These are phyloP conservation scores for Lepus timidus DNA, from an alignment of 2,113 vertebrate species.

Conservation along the genomic window DNA sequence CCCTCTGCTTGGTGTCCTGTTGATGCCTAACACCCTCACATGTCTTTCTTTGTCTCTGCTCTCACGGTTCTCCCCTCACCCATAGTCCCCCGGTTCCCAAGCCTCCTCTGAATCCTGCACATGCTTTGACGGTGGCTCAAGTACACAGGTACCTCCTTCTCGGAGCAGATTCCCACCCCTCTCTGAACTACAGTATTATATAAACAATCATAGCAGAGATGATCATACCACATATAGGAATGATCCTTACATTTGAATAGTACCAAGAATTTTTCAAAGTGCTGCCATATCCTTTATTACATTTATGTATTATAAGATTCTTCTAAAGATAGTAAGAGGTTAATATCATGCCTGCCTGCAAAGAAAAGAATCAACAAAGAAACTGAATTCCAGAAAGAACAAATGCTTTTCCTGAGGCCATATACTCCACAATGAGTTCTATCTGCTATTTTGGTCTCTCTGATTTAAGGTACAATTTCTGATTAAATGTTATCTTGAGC, in stretches of 20 bases:
- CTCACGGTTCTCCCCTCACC: not conserved
- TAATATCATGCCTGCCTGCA: slow-evolving; percentile 10
- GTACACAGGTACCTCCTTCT: slow-evolving; percentile 4
- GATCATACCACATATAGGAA: not conserved
- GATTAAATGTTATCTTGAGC: not conserved
- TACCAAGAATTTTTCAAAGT: not conserved
- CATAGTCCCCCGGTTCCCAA: not conserved
- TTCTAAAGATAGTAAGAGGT: not conserved
- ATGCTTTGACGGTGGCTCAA: not conserved
- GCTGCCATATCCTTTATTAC: not conserved
- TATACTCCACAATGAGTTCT: not conserved
- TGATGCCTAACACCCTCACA: not conserved
- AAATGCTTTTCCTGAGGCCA: not conserved
- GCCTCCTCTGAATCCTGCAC: not conserved
- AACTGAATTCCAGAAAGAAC: slow-evolving; percentile 15
- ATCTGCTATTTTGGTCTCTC: not conserved
- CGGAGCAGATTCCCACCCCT: not conserved
- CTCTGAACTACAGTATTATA: not conserved
- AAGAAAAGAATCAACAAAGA: not conserved
- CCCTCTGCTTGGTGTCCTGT: not conserved
- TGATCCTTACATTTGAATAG: not conserved
- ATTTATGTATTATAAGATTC: not conserved
- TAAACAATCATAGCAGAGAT: not conserved
- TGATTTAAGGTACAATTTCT: not conserved
- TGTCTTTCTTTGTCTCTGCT: not conserved